phyloP scores from a whole-genome alignment of 2,888 invertebrate species.

The Strigamia maritima region DNA sequence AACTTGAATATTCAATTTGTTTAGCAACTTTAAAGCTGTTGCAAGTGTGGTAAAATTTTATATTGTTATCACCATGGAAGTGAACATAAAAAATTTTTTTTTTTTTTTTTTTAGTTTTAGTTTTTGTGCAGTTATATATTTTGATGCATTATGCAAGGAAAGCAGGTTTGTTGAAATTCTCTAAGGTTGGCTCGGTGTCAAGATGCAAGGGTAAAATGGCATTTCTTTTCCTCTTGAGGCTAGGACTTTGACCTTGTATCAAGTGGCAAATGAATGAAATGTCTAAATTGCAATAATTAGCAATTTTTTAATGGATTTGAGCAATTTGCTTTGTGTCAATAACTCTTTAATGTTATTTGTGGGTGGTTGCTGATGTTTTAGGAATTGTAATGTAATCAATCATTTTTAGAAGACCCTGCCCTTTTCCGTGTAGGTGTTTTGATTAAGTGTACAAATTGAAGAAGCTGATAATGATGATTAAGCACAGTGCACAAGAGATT shows the following conservation, averaged over 20 bases:
- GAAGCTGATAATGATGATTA: not conserved
- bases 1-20: not conserved
- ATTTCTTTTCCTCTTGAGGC: not conserved
- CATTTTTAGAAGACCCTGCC: not conserved
- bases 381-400: slow-evolving; percentile 1
- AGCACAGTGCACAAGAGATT: not conserved
- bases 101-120: too few species aligned
- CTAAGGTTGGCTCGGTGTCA: not conserved
- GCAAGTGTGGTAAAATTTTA: not conserved
- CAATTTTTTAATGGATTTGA: not conserved
- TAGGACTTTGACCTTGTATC: not conserved
- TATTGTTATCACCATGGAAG: not conserved
- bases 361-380: not conserved
- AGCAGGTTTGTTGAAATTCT: slow-evolving; percentile 17
- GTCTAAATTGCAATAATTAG: not conserved
- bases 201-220: not conserved
- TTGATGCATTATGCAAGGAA: not conserved
- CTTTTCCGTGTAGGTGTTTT: slow-evolving; percentile 14
- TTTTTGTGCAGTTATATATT: not conserved
- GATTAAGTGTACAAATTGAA: slow-evolving; percentile 21
- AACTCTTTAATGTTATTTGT: too few species aligned
- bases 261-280: not conserved
- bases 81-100: not conserved
- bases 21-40: not conserved
- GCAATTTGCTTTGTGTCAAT: too few species aligned